These are phyloP conservation scores for Diplolepis rosae DNA, from an alignment of 2,888 invertebrate genomes.

Conservation along the genomic window DNA sequence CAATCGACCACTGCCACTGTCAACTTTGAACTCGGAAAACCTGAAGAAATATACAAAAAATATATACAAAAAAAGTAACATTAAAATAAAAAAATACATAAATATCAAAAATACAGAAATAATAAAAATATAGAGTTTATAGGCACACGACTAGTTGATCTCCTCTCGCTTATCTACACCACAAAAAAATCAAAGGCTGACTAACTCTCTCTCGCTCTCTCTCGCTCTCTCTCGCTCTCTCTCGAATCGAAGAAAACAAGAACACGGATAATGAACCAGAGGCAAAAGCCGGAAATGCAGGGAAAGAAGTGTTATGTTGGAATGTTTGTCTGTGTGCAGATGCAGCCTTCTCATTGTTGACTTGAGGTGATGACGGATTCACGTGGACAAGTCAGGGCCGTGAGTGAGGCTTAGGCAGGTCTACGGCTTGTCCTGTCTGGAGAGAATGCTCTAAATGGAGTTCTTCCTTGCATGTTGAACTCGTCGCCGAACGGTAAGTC, in stretches of 20 bases:
- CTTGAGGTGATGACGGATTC: conserved; percentile 68
- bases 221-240: no score
- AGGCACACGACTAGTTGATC: conserved; percentile 31
- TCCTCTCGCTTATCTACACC: conserved; percentile 52
- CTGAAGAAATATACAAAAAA: conserved; percentile 31
- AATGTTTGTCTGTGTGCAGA: conserved; percentile 76
- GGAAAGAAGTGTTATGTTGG: conserved; percentile 72
- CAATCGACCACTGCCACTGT: conserved; percentile 66
- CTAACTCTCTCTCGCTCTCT: no score
- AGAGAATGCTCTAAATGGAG: conserved; percentile 19
- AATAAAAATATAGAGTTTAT: conserved; percentile 18
- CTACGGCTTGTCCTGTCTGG: conserved; percentile 58
- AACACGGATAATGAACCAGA: conserved; percentile 39
- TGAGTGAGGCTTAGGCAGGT: conserved; percentile 69
- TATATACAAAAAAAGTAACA: conserved; percentile 34
- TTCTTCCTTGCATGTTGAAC: conserved; percentile 16
- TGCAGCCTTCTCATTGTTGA: conserved; percentile 73
- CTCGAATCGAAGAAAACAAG: conserved; percentile 44
- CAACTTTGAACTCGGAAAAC: conserved; percentile 18
- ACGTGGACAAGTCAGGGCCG: conserved; percentile 65
- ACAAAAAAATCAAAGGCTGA: conserved; percentile 42
- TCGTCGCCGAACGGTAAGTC: conserved; percentile 50
- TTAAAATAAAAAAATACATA: conserved; percentile 32
- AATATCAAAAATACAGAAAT: neutral
- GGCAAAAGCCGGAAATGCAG: conserved; percentile 44